A percentile compares a stretch with the other conserved stretches of the same genome.
Conservation (phyloP, 2,888 invertebrate species). For the Antitype chi region DNA sequence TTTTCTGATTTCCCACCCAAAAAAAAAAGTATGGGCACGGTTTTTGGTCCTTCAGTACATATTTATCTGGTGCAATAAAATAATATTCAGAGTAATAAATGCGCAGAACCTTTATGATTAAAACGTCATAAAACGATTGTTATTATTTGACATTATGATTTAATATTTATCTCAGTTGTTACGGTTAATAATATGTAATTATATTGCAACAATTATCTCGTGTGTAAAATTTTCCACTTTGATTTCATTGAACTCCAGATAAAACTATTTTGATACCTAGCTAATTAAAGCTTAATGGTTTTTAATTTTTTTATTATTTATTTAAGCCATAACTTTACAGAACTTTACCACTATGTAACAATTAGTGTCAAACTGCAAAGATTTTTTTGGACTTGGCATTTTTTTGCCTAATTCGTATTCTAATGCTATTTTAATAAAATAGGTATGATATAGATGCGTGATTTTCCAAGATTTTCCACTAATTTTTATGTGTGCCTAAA, state of each 20-base stretch:
- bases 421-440: too few species aligned
- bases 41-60: not conserved
- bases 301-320: not conserved
- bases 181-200: not conserved
- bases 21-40: too few species aligned
- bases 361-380: not conserved
- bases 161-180: conserved; percentile 18
- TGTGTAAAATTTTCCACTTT: conserved; percentile 47
- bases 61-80: conserved; percentile 20
- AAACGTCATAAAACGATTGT: conserved; percentile 8
- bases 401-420: too few species aligned
- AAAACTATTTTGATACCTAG: not conserved
- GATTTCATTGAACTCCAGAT: conserved; percentile 33
- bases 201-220: not conserved
- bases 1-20: too few species aligned
- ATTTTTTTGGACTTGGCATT: too few species aligned
- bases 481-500: too few species aligned
- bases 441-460: too few species aligned
- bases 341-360: not conserved
- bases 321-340: not conserved
- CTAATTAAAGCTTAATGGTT: not conserved
- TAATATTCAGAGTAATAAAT: not conserved
- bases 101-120: not conserved
- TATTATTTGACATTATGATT: conserved; percentile 29
- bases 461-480: too few species aligned